Conservation (phyloP, 2,888 invertebrate species). For the Meghimatium bilineatum region DNA sequence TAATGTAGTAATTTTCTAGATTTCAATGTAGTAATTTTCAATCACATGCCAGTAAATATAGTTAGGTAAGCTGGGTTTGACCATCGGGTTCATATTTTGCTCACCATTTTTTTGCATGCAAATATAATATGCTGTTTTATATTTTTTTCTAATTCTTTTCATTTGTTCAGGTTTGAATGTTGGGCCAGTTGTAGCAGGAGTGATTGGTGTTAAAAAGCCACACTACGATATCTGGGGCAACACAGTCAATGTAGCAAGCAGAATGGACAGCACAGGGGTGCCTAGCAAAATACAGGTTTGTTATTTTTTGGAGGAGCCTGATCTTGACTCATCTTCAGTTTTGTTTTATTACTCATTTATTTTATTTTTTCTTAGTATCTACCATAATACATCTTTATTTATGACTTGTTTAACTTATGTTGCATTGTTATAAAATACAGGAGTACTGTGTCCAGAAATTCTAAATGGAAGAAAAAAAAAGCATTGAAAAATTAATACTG, state of each 20-base stretch:
- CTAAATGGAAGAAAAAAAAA: too few relatives aligned
- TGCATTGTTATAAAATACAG: too few relatives aligned
- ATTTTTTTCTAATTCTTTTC: too few relatives aligned
- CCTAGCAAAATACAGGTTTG: conserved; percentile 89
- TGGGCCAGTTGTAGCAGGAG: conserved; percentile 96
- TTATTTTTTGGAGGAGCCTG: background rate
- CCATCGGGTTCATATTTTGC: too few relatives aligned
- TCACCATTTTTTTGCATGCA: too few relatives aligned
- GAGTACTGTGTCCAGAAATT: too few relatives aligned
- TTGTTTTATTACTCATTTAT: background rate
- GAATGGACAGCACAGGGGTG: conserved; percentile 94
- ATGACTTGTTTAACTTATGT: background rate
- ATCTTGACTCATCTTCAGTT: background rate
- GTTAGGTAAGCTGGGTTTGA: too few relatives aligned
- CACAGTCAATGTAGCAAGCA: conserved; percentile 92
- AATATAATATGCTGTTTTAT: too few relatives aligned
- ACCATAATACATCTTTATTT: background rate
- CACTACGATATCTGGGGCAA: conserved; percentile 96
- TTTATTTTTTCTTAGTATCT: background rate
- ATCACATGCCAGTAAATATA: too few relatives aligned
- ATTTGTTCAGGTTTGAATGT: conserved; percentile 88
- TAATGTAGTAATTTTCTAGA: too few relatives aligned
- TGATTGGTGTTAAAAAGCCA: conserved; percentile 89
- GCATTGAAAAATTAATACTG: too few relatives aligned
- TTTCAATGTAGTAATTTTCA: too few relatives aligned